Conservation (phyloP, 1,140 invertebrate genomes). For the Sarcophaga bullata region DNA sequence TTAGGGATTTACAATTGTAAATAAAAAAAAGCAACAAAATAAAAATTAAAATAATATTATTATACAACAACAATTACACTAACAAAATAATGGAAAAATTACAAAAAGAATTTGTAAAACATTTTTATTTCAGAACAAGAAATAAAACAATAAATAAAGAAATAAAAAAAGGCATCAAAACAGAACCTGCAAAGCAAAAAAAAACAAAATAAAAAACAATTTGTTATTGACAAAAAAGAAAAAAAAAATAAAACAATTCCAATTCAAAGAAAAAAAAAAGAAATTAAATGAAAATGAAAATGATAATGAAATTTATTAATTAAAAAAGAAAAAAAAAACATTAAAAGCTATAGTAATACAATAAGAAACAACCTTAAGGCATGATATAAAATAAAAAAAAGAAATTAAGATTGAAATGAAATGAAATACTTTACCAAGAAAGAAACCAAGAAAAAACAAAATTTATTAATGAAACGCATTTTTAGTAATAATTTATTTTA, state of each 20-base stretch:
- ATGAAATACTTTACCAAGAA: conserved; percentile 12
- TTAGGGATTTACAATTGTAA: conserved; percentile 37
- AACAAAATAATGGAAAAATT: too few relatives aligned
- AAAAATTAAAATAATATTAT: background rate
- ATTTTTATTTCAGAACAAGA: background rate
- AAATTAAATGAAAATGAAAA: background rate
- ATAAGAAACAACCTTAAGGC: background rate
- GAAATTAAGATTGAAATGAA: background rate
- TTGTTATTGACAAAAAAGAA: background rate
- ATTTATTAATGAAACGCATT: conserved; percentile 14
- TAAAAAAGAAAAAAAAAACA: too few relatives aligned
- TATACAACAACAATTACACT: background rate
- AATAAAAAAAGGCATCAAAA: background rate
- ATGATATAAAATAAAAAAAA: too few relatives aligned
- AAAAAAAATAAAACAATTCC: background rate
- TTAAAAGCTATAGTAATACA: background rate
- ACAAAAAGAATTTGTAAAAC: conserved; percentile 5
- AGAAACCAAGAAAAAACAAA: background rate
- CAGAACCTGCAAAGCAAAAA: background rate
- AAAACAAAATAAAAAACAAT: background rate
- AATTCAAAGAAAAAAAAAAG: background rate
- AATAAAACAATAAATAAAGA: background rate
- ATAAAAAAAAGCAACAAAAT: conserved; percentile 5
- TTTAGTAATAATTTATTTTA: conserved; percentile 31
- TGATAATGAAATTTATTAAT: too few relatives aligned